Base-by-base conservation (phyloP, 2,888 invertebrate genomes). In the Coelinius sp. region DNA sequence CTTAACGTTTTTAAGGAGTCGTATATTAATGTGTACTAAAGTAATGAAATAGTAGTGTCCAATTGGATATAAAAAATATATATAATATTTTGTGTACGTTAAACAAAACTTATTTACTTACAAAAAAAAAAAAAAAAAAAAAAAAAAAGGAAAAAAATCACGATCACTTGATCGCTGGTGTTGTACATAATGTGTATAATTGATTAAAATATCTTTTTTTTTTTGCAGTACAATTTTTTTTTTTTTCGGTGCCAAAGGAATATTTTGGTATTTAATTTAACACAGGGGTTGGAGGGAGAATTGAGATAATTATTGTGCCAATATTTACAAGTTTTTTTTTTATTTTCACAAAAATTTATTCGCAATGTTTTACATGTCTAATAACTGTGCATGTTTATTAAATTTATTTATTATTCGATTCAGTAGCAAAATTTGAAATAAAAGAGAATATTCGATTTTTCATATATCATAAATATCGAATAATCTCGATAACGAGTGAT, bases 31-130 rank as follows among this genome's bases (percentile, higher is more conserved):
- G 46, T 49, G 46, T 17, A 49, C 17, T 49, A 20, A 20, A 49
- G 1, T 49, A 20, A 49, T 20, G 20, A 20, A 41, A 20, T 49
- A 49, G 20, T 49, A 6, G 46, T 49, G 20, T 49, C 46, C 46
- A n/a, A 49, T 49, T 49, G 46, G 46, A 49, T 49, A 20, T 14
- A 20, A 8, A 44, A n/a, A 76, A 79, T 73, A 78, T 73, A 77
- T 72, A 75, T 41, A 76, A 77, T 78, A 79, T 73, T 78, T 79
- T 78, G 77, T 78, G 77, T 79, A 76, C 76, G 79, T 79, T 80
- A 77, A 64, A 25, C 3, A 25, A 53, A 25, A 24, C 53, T 24
- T 77, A 80, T 77, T 77, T 78, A 77, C 77, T 75, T 77, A 65
- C 53, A 17, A 44, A 56, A 56, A 59, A 24, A 31, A 38, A 62